Base-by-base conservation (phyloP, 2,888 invertebrate genomes). In the Aquatica leii region DNA sequence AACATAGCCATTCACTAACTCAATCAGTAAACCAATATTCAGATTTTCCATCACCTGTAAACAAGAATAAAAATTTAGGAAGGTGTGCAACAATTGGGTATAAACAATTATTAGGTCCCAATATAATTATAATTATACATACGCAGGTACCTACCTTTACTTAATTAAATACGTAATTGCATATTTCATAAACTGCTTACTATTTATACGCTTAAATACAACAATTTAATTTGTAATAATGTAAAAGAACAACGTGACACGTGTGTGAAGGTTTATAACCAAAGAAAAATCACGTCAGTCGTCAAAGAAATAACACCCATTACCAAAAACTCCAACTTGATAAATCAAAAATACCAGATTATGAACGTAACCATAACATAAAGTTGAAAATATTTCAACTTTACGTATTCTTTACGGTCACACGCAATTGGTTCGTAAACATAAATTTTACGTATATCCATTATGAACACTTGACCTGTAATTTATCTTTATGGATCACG, bases 101-200 rank as follows among this genome's bases (percentile, higher is more conserved):
- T 37, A 37, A 37, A 37, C 37, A 37, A 37, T 37, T 37, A 37
- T 37, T 37, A 37, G 2, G 37, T 37, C 37, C 37, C 37, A 37
- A 37, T 37, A 37, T 37, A 37, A 37, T 37, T 37, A 37, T 37
- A 37, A n/a, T n/a, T n/a, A n/a, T n/a, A n/a, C n/a, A n/a, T n/a
- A n/a, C 31, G 31, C 31, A 31, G 31, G 31, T 31, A 31, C 31
- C 31, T 31, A 31, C 31, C 31, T 31, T 31, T 31, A 31, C 31
- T 31, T 6, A 31, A 31, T 31, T 31, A 31, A 31, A 31, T 31
- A 31, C 31, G 31, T 31, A 31, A 31, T 31, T 31, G 31, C 9
- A 31, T 31, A 31, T 31, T 31, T 31, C 4, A 31, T 31, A 9
- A 31, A 31, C 31, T 31, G 9, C 31, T 6, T 6, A 31, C 4